Evolutionary conservation across 2,888 invertebrate species (phyloP).

Genomic region (Synergus itoensis): DNA sequence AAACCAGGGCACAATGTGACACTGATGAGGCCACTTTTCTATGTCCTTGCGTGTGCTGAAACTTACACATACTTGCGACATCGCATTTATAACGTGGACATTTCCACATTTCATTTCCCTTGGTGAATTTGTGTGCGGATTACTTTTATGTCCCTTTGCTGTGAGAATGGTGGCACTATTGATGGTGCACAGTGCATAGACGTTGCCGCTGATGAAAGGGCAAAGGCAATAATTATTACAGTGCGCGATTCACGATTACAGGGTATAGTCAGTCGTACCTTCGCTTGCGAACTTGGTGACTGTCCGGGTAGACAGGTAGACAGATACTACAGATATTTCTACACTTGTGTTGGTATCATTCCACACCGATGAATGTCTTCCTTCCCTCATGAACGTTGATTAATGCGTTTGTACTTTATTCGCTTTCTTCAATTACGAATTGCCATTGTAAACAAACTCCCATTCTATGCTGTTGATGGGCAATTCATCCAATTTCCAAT

Average conservation of each 20-base stretch:
- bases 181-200: slow-evolving; percentile 51
- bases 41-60: slow-evolving; percentile 43
- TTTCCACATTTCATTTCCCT: slow-evolving; percentile 34
- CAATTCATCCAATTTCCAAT: not conserved
- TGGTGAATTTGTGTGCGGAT: slow-evolving; percentile 51
- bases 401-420: slow-evolving; percentile 17
- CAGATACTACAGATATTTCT: slow-evolving; percentile 49
- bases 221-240: slow-evolving; percentile 75
- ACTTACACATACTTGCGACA: slow-evolving; percentile 8
- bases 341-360: slow-evolving; percentile 19
- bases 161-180: slow-evolving; percentile 45
- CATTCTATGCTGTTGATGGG: not conserved
- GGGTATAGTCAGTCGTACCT: slow-evolving; percentile 67
- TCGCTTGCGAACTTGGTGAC: slow-evolving; percentile 55
- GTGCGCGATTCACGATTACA: slow-evolving; percentile 76
- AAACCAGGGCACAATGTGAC: slow-evolving; percentile 63
- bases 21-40: slow-evolving; percentile 63
- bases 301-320: slow-evolving; percentile 49
- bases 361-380: not conserved
- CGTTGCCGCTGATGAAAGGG: slow-evolving; percentile 76
- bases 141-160: slow-evolving; percentile 59
- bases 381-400: slow-evolving; percentile 16
- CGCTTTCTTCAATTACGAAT: not conserved
- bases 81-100: slow-evolving; percentile 37
- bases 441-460: not conserved